These are phyloP conservation scores for Brachirus orientalis DNA, from an alignment of 2,113 vertebrate species.

Conservation along the genomic window DNA sequence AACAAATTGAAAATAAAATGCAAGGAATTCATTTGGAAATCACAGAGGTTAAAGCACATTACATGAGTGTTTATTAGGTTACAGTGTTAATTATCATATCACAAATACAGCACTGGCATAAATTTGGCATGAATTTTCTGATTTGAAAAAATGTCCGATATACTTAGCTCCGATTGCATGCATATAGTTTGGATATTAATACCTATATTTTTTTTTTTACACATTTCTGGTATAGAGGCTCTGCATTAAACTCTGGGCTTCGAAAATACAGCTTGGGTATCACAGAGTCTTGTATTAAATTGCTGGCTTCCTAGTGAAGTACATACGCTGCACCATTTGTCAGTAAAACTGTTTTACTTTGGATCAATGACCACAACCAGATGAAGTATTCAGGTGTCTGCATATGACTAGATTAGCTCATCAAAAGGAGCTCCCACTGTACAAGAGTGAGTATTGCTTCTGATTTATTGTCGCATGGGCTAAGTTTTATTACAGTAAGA, in stretches of 20 bases:
- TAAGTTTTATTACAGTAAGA: background rate
- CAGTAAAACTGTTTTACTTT: too few species aligned
- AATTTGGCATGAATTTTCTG: background rate
- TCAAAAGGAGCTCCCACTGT: background rate
- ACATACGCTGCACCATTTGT: too few species aligned
- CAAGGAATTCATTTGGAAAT: background rate
- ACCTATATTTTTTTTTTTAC: constrained; percentile 3
- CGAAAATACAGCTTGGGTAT: background rate
- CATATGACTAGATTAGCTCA: background rate
- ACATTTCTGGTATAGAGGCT: constrained; percentile 3
- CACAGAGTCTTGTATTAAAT: background rate
- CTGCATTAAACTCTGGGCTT: constrained; percentile 1
- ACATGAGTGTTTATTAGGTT: background rate
- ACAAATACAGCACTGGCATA: background rate
- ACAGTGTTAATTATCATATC: background rate
- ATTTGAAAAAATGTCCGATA: constrained; percentile 2
- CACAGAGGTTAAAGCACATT: background rate
- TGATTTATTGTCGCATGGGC: constrained; percentile 7
- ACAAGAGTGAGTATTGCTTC: constrained; percentile 9
- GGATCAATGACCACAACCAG: too few species aligned
- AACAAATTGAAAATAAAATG: constrained; percentile 13
- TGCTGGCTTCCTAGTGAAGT: too few species aligned
- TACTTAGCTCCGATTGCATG: background rate
- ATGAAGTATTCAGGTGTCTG: too few species aligned
- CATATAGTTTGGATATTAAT: too few species aligned